phyloP scores from a whole-genome alignment of 2,113 vertebrate genomes.

The Triplophysa tibetana region DNA sequence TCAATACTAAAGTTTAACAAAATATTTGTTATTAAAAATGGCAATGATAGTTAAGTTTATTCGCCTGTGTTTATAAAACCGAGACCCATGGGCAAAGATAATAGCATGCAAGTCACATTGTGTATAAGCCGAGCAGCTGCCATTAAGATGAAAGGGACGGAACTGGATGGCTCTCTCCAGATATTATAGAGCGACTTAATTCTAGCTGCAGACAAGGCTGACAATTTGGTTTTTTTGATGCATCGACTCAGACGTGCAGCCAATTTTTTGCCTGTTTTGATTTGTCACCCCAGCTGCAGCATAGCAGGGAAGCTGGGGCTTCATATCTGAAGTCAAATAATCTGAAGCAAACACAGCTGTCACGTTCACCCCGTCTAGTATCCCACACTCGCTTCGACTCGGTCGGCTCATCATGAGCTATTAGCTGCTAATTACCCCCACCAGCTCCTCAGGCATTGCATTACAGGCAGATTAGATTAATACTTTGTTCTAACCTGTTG shows the following conservation, averaged over 20 bases:
- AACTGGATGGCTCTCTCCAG: too few species aligned
- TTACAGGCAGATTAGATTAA: neutral
- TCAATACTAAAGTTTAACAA: too few species aligned
- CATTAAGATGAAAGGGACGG: too few species aligned
- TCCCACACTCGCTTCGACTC: neutral
- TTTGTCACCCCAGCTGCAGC: slow-evolving; percentile 15
- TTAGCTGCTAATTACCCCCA: slow-evolving; percentile 30
- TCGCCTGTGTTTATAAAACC: too few species aligned
- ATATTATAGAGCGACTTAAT: too few species aligned
- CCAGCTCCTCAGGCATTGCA: neutral
- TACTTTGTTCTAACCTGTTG: neutral
- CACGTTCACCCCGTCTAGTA: neutral
- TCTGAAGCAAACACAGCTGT: slow-evolving; percentile 21
- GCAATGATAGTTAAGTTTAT: too few species aligned
- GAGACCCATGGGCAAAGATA: too few species aligned
- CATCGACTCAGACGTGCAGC: neutral
- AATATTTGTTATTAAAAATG: too few species aligned
- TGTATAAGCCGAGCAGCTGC: too few species aligned
- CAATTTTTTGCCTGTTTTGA: slow-evolving; percentile 11
- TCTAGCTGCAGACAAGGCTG: neutral
- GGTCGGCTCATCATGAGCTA: neutral
- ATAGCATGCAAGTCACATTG: too few species aligned
- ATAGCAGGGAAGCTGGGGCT: neutral
- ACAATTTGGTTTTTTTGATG: neutral
- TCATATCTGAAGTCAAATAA: neutral